Evolutionary conservation across 2,888 invertebrate species (phyloP).

Genomic region (Cetonia aurata): DNA sequence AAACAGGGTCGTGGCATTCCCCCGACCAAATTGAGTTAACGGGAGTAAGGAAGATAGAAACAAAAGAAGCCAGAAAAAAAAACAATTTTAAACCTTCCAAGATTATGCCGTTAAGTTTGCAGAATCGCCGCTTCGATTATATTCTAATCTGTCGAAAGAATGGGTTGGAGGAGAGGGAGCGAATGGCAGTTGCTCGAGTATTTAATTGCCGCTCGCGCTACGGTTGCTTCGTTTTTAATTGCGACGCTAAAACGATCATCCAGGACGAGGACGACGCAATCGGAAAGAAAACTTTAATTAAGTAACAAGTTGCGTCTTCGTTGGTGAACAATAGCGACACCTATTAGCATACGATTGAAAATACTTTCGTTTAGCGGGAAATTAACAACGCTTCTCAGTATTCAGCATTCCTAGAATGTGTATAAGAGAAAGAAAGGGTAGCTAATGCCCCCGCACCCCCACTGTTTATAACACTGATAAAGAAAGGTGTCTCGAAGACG

Average conservation of each 20-base stretch:
- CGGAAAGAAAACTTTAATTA: slow-evolving; percentile 45
- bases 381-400: too few species aligned
- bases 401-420: too few species aligned
- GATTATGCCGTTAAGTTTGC: slow-evolving; percentile 44
- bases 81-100: slow-evolving; percentile 39
- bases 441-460: too few species aligned
- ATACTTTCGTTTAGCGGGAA: too few species aligned
- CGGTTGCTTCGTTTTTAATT: slow-evolving; percentile 38
- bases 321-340: slow-evolving; percentile 10
- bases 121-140: slow-evolving; percentile 45
- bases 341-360: background rate
- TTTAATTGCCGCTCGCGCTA: slow-evolving; percentile 39
- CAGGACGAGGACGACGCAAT: background rate
- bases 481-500: too few species aligned
- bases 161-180: slow-evolving; percentile 7
- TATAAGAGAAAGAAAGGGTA: too few species aligned
- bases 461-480: too few species aligned
- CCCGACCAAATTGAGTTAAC: too few species aligned
- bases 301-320: slow-evolving; percentile 40
- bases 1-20: too few species aligned
- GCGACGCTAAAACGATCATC: slow-evolving; percentile 29
- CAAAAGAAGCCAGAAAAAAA: slow-evolving; percentile 21
- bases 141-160: slow-evolving; percentile 43
- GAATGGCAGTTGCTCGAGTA: slow-evolving; percentile 37
- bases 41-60: too few species aligned